Percentiles rank a stretch among this genome's conserved stretches.
These are phyloP conservation scores for Dasyornis broadbenti DNA, from an alignment of 2,113 vertebrate genomes.

Conservation along the genomic window DNA sequence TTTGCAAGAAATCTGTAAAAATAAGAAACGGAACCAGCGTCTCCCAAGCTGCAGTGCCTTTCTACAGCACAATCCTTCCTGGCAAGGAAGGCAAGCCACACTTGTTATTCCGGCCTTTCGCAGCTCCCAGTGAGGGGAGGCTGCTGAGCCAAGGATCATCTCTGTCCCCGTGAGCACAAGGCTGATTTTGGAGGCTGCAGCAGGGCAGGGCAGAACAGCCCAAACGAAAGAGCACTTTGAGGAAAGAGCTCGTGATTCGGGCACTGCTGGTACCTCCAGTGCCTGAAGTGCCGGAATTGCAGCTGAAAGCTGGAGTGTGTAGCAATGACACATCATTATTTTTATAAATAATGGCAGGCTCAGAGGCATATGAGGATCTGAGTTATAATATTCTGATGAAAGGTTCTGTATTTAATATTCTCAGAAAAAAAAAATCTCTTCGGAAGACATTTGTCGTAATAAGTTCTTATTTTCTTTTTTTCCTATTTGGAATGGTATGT, in stretches of 20 bases:
- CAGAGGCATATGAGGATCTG: background rate
- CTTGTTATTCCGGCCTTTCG: background rate
- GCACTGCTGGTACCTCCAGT: background rate
- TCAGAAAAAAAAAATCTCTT: background rate
- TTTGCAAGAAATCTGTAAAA: background rate
- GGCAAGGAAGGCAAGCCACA: background rate
- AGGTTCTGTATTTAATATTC: background rate
- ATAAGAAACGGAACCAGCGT: background rate
- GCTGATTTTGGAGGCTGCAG: background rate
- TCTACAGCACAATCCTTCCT: background rate
- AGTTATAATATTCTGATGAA: background rate
- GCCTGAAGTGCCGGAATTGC: background rate
- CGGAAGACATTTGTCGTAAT: background rate
- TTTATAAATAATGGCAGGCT: background rate
- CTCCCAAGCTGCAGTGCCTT: background rate
- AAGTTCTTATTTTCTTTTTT: background rate
- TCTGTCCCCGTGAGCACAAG: background rate
- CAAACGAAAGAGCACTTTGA: background rate
- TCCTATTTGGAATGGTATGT: background rate
- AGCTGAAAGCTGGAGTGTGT: background rate
- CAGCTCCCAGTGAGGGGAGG: background rate
- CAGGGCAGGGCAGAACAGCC: background rate
- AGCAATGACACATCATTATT: background rate
- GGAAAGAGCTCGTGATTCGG: background rate
- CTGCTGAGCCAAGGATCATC: background rate